These are phyloP conservation scores for Procambarus virginalis DNA, from an alignment of 1,140 invertebrate species.

Conservation along the genomic window DNA sequence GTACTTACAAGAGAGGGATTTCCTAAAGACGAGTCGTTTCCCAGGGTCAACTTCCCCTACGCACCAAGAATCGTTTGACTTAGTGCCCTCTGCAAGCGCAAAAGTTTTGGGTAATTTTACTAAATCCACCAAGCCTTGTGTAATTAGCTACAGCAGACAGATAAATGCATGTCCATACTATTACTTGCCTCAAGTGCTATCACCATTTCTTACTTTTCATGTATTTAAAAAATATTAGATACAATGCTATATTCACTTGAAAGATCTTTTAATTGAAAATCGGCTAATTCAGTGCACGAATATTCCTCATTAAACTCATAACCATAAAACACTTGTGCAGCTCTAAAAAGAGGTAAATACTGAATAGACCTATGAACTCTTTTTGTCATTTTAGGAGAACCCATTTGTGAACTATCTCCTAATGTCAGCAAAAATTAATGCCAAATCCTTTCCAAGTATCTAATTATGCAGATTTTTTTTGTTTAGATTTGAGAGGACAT, in stretches of 20 bases:
- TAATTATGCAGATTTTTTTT: background rate
- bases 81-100: slow-evolving; percentile 67
- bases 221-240: background rate
- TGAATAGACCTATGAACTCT: too few relatives aligned
- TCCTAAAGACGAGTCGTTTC: slow-evolving; percentile 67
- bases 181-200: background rate
- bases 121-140: slow-evolving; percentile 11
- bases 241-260: background rate
- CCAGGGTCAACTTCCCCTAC: slow-evolving; percentile 69
- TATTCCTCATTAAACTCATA: background rate
- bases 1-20: slow-evolving; percentile 69
- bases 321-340: background rate
- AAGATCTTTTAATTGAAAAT: background rate
- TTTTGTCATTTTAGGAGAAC: too few relatives aligned
- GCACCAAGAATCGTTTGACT: slow-evolving; percentile 70
- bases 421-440: too few relatives aligned
- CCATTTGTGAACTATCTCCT: too few relatives aligned
- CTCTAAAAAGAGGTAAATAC: background rate
- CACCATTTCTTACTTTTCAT: background rate
- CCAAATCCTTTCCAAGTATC: background rate
- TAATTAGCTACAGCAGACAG: slow-evolving; percentile 5
- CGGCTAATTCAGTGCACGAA: background rate
- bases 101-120: slow-evolving; percentile 58
- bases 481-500: too few relatives aligned
- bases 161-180: background rate